Conservation (phyloP, 2,797 vertebrate genomes). For the Hapalemur alaotrensis region DNA sequence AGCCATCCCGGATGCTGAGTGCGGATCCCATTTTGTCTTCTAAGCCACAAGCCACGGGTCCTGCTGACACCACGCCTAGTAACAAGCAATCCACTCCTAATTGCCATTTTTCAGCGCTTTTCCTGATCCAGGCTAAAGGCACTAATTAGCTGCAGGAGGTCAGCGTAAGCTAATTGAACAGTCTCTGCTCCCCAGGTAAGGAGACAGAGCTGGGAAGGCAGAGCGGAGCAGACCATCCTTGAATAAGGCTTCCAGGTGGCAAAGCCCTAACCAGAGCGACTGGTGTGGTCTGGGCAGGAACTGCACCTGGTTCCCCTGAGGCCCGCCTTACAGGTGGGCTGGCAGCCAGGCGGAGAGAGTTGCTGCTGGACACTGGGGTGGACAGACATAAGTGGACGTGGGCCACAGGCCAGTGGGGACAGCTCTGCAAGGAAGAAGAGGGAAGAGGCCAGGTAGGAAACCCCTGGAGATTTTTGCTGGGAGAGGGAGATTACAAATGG, state of each 20-base stretch:
- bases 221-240: neutral
- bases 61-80: neutral
- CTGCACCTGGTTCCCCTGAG: neutral
- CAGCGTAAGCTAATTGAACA: neutral
- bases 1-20: neutral
- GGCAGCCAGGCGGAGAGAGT: neutral
- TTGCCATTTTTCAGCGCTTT: neutral
- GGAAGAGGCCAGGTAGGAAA: neutral
- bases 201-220: neutral
- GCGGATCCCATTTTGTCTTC: neutral
- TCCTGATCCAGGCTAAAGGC: neutral
- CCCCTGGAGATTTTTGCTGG: neutral
- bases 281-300: neutral
- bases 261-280: neutral
- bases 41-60: neutral
- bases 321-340: neutral
- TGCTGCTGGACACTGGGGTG: neutral
- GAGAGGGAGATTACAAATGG: neutral
- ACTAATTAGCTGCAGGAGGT: neutral
- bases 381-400: neutral
- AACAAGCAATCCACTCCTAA: slow-evolving; percentile 1
- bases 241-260: neutral
- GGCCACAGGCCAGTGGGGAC: neutral
- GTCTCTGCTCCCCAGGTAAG: neutral
- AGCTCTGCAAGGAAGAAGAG: neutral